Conservation (phyloP, 2,888 invertebrate species). For the Rhorus exstirpatorius region DNA sequence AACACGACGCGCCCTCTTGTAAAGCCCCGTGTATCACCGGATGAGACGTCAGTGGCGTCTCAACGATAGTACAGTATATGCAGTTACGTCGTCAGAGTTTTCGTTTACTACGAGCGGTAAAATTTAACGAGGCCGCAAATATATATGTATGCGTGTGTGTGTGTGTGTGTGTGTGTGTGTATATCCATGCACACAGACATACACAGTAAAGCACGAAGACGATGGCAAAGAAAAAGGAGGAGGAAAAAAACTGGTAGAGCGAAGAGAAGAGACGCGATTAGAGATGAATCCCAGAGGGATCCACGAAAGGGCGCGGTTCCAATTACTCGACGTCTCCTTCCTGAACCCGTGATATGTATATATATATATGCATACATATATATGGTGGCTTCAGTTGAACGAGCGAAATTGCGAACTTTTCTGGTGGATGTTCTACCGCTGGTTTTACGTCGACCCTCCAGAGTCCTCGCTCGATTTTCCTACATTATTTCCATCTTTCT, state of each 20-base stretch:
- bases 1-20: slow-evolving; percentile 4
- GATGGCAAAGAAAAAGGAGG: slow-evolving; percentile 49
- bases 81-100: slow-evolving; percentile 34
- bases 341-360: slow-evolving; percentile 42
- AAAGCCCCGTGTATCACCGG: not conserved
- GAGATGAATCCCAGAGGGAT: slow-evolving; percentile 72
- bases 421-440: slow-evolving; percentile 63
- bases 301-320: slow-evolving; percentile 68
- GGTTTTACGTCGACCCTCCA: slow-evolving; percentile 53
- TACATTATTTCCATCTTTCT: slow-evolving; percentile 26
- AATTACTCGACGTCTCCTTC: slow-evolving; percentile 75
- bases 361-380: not conserved
- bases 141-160: no score
- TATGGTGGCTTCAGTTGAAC: slow-evolving; percentile 42
- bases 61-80: slow-evolving; percentile 30
- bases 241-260: slow-evolving; percentile 57
- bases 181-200: not conserved
- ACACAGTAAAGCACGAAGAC: slow-evolving; percentile 31
- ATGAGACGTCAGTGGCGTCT: slow-evolving; percentile 5
- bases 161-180: no score
- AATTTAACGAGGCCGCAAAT: slow-evolving; percentile 75
- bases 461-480: slow-evolving; percentile 57
- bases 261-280: slow-evolving; percentile 73
- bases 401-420: slow-evolving; percentile 69
- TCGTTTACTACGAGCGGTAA: slow-evolving; percentile 66